Conservation (phyloP, 2,888 invertebrate genomes). For the Drosophila melanosoma region DNA sequence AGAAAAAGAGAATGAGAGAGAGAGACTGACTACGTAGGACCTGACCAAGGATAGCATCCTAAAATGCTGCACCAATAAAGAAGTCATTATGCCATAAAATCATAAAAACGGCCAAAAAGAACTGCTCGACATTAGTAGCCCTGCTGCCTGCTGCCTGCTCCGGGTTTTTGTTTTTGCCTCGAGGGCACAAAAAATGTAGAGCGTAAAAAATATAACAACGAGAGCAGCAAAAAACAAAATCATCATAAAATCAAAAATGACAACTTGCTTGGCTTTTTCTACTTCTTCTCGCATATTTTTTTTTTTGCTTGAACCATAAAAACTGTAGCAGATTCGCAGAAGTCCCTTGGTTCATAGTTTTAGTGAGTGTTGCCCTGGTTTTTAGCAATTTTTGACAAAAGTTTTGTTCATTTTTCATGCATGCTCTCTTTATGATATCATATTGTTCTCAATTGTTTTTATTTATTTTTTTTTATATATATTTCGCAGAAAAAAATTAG, state of each 20-base stretch:
- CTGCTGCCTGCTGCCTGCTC: constrained; percentile 15
- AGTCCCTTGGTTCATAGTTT: constrained; percentile 49
- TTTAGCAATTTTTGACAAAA: constrained; percentile 67
- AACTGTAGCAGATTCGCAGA: constrained; percentile 61
- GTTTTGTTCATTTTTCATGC: constrained; percentile 30
- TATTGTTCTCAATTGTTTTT: constrained; percentile 13
- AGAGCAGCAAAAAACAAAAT: constrained; percentile 65
- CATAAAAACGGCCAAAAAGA: constrained; percentile 65
- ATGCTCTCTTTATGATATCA: constrained; percentile 37
- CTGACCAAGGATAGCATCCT: constrained; percentile 56
- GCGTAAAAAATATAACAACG: constrained; percentile 82
- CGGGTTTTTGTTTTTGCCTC: constrained; percentile 7
- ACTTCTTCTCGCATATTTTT: constrained; percentile 8
- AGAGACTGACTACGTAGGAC: constrained; percentile 7
- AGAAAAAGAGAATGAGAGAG: background rate
- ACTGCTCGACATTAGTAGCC: constrained; percentile 72
- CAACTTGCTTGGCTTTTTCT: constrained; percentile 59
- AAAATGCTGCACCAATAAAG: constrained; percentile 72
- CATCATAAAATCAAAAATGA: constrained; percentile 68
- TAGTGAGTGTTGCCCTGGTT: constrained; percentile 61
- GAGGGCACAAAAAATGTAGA: constrained; percentile 69
- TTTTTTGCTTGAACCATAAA: constrained; percentile 63
- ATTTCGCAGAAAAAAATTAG: constrained; percentile 77
- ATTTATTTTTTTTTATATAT: constrained; percentile 45
- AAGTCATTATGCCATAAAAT: constrained; percentile 78